These are phyloP conservation scores for Centrocercus urophasianus DNA, from an alignment of 2,113 vertebrate species.

Conservation along the genomic window DNA sequence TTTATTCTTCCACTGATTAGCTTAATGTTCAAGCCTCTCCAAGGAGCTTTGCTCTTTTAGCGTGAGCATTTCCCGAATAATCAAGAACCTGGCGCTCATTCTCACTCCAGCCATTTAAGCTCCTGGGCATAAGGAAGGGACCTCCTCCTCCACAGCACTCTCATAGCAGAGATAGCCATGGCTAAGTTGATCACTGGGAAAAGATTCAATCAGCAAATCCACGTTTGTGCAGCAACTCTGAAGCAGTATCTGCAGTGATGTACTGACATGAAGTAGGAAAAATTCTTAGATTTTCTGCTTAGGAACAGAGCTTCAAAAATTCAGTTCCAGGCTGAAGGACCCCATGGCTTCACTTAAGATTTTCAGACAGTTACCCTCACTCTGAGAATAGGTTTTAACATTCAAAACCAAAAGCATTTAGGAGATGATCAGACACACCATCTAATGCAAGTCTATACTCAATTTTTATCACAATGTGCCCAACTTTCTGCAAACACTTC, in stretches of 20 bases:
- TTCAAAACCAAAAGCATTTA: neutral
- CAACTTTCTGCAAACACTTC: neutral
- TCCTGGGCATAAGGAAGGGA: neutral
- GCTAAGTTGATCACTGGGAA: neutral
- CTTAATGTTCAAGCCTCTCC: neutral
- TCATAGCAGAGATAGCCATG: rapidly evolving
- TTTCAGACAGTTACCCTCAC: neutral
- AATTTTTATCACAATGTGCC: neutral
- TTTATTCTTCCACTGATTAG: neutral
- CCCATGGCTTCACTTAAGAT: neutral
- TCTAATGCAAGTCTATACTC: neutral
- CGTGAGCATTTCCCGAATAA: neutral
- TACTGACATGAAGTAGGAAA: rapidly evolving
- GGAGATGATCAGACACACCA: neutral
- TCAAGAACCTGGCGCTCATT: neutral
- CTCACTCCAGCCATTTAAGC: neutral
- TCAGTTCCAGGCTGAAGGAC: neutral
- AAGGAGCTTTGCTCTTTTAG: neutral
- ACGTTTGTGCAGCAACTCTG: neutral
- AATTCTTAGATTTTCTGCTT: neutral
- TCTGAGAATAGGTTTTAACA: neutral
- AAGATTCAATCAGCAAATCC: neutral
- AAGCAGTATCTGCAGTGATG: neutral
- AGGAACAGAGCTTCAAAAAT: neutral
- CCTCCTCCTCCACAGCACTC: neutral